These are phyloP conservation scores for Thereva nobilitata DNA, from an alignment of 2,888 invertebrate genomes.

Conservation along the genomic window DNA sequence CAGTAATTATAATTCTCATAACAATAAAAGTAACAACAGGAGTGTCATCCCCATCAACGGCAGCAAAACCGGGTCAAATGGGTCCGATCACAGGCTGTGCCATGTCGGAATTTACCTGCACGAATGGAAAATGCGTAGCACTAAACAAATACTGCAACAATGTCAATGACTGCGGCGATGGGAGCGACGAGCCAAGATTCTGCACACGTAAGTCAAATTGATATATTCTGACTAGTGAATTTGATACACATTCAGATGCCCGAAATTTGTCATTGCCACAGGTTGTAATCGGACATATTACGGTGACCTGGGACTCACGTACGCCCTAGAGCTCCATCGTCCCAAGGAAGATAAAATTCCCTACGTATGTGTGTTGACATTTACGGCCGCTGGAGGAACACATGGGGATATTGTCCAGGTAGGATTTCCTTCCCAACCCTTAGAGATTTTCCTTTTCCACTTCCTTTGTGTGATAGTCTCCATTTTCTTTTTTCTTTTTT, in stretches of 20 bases:
- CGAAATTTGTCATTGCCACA: slow-evolving; percentile 41
- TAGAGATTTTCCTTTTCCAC: slow-evolving; percentile 14
- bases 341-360: slow-evolving; percentile 85
- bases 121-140: slow-evolving; percentile 59
- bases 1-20: slow-evolving; percentile 29
- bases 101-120: slow-evolving; percentile 56
- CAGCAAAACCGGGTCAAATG: slow-evolving; percentile 43
- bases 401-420: slow-evolving; percentile 89
- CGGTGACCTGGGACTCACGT: slow-evolving; percentile 85
- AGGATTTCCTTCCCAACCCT: slow-evolving; percentile 44
- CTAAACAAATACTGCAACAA: slow-evolving; percentile 79
- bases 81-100: slow-evolving; percentile 49
- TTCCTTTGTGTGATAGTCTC: slow-evolving; percentile 7
- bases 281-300: slow-evolving; percentile 87
- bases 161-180: slow-evolving; percentile 78
- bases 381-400: slow-evolving; percentile 79
- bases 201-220: slow-evolving; percentile 73
- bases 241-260: neutral
- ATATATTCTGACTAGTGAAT: slow-evolving; percentile 13
- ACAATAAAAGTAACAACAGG: slow-evolving; percentile 35
- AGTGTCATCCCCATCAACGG: slow-evolving; percentile 36
- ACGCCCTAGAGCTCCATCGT: slow-evolving; percentile 81
- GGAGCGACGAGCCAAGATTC: slow-evolving; percentile 78
- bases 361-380: slow-evolving; percentile 84
- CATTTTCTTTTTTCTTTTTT: neutral